Base-by-base conservation (phyloP, 2,113 vertebrate genomes). In the Chroicocephalus ridibundus region DNA sequence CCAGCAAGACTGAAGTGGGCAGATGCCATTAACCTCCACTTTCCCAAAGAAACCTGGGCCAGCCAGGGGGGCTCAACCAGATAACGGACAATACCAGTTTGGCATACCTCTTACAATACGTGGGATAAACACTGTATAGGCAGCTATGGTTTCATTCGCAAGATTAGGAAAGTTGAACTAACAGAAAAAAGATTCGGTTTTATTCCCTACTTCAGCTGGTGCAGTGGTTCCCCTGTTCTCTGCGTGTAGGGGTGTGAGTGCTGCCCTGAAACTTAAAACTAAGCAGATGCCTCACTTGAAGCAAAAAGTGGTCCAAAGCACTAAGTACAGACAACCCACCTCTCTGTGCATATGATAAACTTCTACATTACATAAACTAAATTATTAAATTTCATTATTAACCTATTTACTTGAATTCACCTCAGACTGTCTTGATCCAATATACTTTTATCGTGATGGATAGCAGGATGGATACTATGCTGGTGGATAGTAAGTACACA, bases 161-260 rank as follows among this genome's bases (percentile, higher is more conserved):
- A 90, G 55, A 34, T 42, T 31, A 32, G 36, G 60, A 47, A 93
- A 70, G 61, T 13, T 0, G 0, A 77, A 40, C 34, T 22, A 70
- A 74, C 4, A 62, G 31, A 61, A 38, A 47, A 68, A 70, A 57
- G 5, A 46, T 78, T 42, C 31, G 21, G 2, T 19, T 82, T 84
- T 75, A 60, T 51, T 71, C 14, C 55, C n/a, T 64, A 1, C 29
- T 86, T 55, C 40, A 66, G 9, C 47, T 51, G 9, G 1, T 46
- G 11, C 12, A 34, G 29, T 29, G 9, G 26, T 86, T 93, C 74
- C 31, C 29, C 49, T 31, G n/a, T 40, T 80, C 8, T n/a, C 34
- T 81, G 34, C 2, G 3, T 3, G 5, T 10, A 61, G 2, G 21
- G 11, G 6, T 27, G 13, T 5, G 46, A 22, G 36, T 3, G 9